Evolutionary conservation across 2,113 vertebrate genomes (phyloP).

Genomic region (Cheilinus undulatus): DNA sequence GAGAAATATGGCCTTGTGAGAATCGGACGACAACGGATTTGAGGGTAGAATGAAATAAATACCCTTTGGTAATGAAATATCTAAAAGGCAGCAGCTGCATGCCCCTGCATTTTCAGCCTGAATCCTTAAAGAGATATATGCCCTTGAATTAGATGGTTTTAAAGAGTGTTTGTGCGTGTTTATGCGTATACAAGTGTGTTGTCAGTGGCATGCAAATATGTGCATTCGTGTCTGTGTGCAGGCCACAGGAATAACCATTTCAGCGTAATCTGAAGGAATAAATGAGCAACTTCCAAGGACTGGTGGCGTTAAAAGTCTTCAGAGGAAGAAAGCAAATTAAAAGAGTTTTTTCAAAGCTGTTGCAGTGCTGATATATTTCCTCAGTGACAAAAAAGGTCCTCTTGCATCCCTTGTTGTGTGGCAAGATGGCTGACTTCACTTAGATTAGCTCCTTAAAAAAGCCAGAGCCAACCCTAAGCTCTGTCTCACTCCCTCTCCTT

Average conservation of each 20-base stretch:
- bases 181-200: constrained; percentile 34
- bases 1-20: constrained; percentile 51
- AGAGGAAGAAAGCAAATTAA: constrained; percentile 76
- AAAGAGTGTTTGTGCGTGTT: constrained; percentile 35
- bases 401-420: constrained; percentile 65
- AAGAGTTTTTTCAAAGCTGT: constrained; percentile 70
- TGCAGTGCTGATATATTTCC: constrained; percentile 61
- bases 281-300: constrained; percentile 76
- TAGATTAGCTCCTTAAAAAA: constrained; percentile 76
- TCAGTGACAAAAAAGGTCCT: constrained; percentile 65
- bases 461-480: constrained; percentile 29
- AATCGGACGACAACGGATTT: constrained; percentile 73
- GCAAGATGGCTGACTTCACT: constrained; percentile 75
- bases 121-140: constrained; percentile 74
- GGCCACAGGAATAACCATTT: constrained; percentile 68
- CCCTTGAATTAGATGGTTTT: constrained; percentile 78
- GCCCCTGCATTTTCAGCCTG: constrained; percentile 48
- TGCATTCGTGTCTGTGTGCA: constrained; percentile 13
- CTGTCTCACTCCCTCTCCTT: constrained; percentile 23
- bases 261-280: constrained; percentile 70
- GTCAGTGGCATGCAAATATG: constrained; percentile 24
- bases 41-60: constrained; percentile 78
- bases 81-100: constrained; percentile 76
- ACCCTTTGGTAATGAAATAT: constrained; percentile 82
- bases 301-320: constrained; percentile 69